phyloP scores from a whole-genome alignment of 1,140 invertebrate species.

The Macrotrachela quadricornifera region DNA sequence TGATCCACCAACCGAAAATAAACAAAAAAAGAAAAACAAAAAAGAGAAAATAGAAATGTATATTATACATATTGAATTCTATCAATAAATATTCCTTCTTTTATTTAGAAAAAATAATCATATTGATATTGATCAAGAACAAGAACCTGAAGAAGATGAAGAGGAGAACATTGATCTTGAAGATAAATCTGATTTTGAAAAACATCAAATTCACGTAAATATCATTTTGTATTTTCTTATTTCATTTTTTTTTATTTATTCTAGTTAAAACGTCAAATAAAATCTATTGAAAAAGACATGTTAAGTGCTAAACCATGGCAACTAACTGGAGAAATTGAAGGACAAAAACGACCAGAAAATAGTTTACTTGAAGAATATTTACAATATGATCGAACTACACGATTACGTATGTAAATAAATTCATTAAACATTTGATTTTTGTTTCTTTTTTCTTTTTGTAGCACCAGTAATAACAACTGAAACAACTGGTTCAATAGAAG shows the following conservation, averaged over 20 bases:
- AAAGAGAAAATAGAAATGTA: too few species aligned
- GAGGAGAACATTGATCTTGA: neutral
- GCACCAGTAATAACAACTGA: constrained; percentile 74
- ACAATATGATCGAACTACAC: constrained; percentile 59
- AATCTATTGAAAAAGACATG: neutral
- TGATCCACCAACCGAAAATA: too few species aligned
- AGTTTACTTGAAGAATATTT: constrained; percentile 71
- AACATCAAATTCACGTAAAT: neutral
- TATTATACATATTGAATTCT: too few species aligned
- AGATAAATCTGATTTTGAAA: constrained; percentile 1
- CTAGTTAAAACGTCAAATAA: neutral
- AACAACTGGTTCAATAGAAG: constrained; percentile 62
- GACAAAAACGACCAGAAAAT: constrained; percentile 56
- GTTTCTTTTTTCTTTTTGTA: constrained; percentile 9
- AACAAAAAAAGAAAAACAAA: too few species aligned
- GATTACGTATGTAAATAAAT: constrained; percentile 15
- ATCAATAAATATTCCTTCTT: too few species aligned
- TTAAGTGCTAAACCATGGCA: constrained; percentile 71
- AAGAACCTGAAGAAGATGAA: neutral
- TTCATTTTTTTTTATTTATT: neutral
- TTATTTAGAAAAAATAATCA: too few species aligned
- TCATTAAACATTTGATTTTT: too few species aligned
- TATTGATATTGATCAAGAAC: neutral
- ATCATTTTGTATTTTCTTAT: too few species aligned
- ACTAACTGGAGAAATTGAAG: constrained; percentile 64